Base-by-base conservation (phyloP, 2,888 invertebrate species). In the Drosophila hamatofila region DNA sequence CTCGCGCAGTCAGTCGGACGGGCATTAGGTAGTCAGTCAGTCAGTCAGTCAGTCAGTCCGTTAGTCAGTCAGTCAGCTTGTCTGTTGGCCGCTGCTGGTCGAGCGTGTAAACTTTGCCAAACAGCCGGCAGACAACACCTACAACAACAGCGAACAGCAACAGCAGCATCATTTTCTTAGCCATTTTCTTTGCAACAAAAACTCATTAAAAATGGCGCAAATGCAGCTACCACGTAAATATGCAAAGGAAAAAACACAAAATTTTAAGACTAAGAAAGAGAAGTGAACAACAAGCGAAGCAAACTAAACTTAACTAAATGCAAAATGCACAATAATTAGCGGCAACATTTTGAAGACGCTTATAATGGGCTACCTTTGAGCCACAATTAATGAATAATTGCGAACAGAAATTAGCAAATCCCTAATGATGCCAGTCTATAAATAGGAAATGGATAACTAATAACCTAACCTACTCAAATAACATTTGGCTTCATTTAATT, bases 171-270 rank as follows among this genome's bases (percentile, higher is more conserved):
- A 39, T 51, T 65, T 65, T 58, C 57, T n/a, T 42, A 55, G 56
- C 67, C 62, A 57, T 67, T 54, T 72, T 69, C 48, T 52, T 56
- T 55, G 70, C 77, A 77, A 72, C 79, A 81, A 83, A 81, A 86
- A 86, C 85, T 86, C 85, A 86, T 86, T 86, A 86, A 86, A 85
- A 87, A 78, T 70, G 59, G 65, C 71, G 83, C 78, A 87, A 84
- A 75, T 84, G 83, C 83, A 80, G 72, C 75, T 73, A 67, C 71
- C 79, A 66, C 81, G 74, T 84, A 78, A 84, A 82, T 85, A 83
- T 75, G 51, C 68, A 61, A 35, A 18, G 33, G 35, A 55, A 30
- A 41, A 42, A 35, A 35, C n/a, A 11, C 67, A 14, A 14, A 21
- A 49, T 30, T 30, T 49, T 9, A 67, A 54, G 25, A 54, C n/a